Percentiles rank a stretch among this genome's conserved stretches.
These are phyloP conservation scores for Cryptotermes secundus DNA, from an alignment of 1,140 invertebrate genomes.

Conservation along the genomic window DNA sequence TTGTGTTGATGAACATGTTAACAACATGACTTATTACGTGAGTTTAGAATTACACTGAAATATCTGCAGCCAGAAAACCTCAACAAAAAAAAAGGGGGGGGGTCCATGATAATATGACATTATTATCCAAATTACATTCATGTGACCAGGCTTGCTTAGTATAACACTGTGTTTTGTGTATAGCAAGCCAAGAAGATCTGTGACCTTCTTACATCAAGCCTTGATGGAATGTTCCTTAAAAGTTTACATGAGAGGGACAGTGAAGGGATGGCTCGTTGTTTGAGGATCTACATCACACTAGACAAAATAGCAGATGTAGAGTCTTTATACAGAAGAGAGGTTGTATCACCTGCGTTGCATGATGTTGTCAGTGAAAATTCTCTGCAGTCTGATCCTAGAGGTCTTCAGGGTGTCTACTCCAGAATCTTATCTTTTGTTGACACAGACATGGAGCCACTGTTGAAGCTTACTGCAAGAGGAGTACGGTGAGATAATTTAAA, in stretches of 20 bases:
- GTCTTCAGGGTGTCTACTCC: constrained; percentile 72
- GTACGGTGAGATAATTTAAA: not conserved
- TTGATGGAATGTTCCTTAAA: constrained; percentile 62
- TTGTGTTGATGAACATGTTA: no score
- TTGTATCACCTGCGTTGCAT: constrained; percentile 70
- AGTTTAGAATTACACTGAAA: no score
- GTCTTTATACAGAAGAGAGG: constrained; percentile 65
- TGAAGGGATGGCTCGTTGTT: constrained; percentile 57
- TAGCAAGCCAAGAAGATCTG: constrained; percentile 53
- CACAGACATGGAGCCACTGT: constrained; percentile 59
- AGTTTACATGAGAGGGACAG: constrained; percentile 57
- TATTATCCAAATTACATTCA: no score
- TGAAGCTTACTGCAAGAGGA: constrained; percentile 55
- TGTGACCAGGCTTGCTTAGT: not conserved
- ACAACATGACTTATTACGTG: no score
- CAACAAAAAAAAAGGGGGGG: no score
- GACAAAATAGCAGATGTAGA: constrained; percentile 71
- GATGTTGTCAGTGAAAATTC: constrained; percentile 73
- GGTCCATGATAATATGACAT: no score
- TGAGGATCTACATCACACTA: constrained; percentile 66
- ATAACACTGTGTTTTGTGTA: constrained; percentile 23
- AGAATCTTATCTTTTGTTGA: constrained; percentile 72
- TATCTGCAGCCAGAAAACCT: no score
- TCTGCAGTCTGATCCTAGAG: constrained; percentile 68
- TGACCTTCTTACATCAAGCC: constrained; percentile 54